Conservation (phyloP, 23 tunicate genomes). For the Phallusia fumigata region DNA sequence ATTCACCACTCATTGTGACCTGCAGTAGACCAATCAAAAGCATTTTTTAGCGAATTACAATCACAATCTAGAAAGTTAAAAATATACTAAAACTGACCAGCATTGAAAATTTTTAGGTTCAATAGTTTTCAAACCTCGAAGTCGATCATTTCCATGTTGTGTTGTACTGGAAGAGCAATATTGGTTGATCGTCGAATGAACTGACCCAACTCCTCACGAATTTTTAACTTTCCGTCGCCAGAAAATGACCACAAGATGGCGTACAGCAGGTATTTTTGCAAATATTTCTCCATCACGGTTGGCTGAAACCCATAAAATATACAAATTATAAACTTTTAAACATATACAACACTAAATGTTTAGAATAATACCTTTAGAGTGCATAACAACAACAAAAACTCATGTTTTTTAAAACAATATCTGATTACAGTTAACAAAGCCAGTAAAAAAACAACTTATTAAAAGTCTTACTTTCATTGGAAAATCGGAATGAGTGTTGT, state of each 20-base stretch:
- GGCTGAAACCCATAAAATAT: not conserved
- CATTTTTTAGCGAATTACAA: too few species aligned
- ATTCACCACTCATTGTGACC: slow-evolving; percentile 90
- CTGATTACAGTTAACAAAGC: not conserved
- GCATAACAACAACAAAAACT: too few species aligned
- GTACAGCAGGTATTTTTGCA: slow-evolving; percentile 90
- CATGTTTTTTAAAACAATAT: too few species aligned
- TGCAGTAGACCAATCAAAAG: not conserved
- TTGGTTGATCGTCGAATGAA: slow-evolving; percentile 88
- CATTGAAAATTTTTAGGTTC: not conserved
- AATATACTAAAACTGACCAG: not conserved
- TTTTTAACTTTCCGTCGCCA: slow-evolving; percentile 95
- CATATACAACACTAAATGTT: not conserved
- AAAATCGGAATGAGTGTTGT: slow-evolving; percentile 80
- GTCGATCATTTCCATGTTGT: slow-evolving; percentile 76
- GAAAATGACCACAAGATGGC: slow-evolving; percentile 92
- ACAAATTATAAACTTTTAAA: not conserved
- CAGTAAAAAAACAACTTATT: not conserved
- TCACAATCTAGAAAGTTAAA: not conserved
- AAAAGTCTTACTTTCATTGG: slow-evolving; percentile 55
- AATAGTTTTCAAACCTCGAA: slow-evolving; percentile 86
- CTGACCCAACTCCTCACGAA: slow-evolving; percentile 79
- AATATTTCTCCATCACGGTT: slow-evolving; percentile 75
- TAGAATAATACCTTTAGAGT: too few species aligned
- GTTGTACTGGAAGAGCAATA: slow-evolving; percentile 77